These are phyloP conservation scores for Halichoeres trimaculatus DNA, from an alignment of 2,113 vertebrate species.

Conservation along the genomic window DNA sequence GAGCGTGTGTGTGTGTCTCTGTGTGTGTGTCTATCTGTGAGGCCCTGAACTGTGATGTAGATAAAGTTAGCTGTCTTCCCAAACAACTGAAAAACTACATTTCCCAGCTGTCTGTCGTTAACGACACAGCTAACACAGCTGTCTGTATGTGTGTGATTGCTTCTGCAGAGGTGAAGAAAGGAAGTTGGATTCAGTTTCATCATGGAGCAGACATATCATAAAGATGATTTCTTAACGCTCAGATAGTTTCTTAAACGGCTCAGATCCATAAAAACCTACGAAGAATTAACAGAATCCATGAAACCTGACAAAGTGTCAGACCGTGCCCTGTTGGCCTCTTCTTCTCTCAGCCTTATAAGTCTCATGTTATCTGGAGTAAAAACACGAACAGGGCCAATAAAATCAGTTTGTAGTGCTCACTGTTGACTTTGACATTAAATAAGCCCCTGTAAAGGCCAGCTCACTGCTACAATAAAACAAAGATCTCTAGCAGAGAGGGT, in stretches of 20 bases:
- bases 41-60: slow-evolving; percentile 32
- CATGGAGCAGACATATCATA: slow-evolving; percentile 1
- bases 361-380: slow-evolving; percentile 63
- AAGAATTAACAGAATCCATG: slow-evolving; percentile 30
- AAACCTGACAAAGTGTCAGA: slow-evolving; percentile 28
- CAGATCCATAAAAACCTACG: slow-evolving; percentile 11
- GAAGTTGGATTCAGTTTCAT: not conserved
- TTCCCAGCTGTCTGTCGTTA: slow-evolving; percentile 33
- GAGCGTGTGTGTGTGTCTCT: too few relatives aligned
- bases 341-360: slow-evolving; percentile 44
- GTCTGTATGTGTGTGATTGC: not conserved
- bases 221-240: not conserved
- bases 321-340: slow-evolving; percentile 34
- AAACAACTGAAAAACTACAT: slow-evolving; percentile 42
- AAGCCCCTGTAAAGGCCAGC: slow-evolving; percentile 71
- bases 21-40: slow-evolving; percentile 23
- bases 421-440: slow-evolving; percentile 76
- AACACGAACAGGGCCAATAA: slow-evolving; percentile 74
- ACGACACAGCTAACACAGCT: slow-evolving; percentile 4
- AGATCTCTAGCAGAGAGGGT: slow-evolving; percentile 34
- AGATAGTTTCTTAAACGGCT: slow-evolving; percentile 15
- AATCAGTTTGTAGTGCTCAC: slow-evolving; percentile 67
- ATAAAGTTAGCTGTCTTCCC: slow-evolving; percentile 9
- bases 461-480: slow-evolving; percentile 72
- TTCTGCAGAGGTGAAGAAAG: not conserved